Evolutionary conservation across 2,113 vertebrate genomes (phyloP).

Genomic region (Zosterops hypoxanthus): DNA sequence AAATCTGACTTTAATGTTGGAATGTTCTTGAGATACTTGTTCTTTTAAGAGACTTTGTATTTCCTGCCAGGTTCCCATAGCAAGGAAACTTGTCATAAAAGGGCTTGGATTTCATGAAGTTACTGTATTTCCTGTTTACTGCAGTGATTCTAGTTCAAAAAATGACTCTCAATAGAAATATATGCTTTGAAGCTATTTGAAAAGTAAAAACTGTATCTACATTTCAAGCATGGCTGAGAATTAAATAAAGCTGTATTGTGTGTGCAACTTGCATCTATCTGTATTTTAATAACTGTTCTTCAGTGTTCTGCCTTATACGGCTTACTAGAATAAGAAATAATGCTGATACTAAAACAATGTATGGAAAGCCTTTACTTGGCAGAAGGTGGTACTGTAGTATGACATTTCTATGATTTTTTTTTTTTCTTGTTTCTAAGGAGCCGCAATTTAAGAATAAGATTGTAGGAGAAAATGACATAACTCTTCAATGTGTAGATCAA

Average conservation of each 20-base stretch:
- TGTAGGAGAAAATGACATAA: slow-evolving; percentile 88
- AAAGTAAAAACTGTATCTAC: background rate
- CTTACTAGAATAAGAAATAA: background rate
- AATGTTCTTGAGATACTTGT: background rate
- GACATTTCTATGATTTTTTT: background rate
- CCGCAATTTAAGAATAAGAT: slow-evolving; percentile 86
- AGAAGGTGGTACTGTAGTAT: background rate
- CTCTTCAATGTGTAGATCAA: slow-evolving; percentile 87
- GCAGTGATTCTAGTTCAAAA: background rate
- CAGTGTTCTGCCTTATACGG: background rate
- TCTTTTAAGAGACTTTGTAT: background rate
- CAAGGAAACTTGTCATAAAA: slow-evolving; percentile 24
- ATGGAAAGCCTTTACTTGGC: background rate
- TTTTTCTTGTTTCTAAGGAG: slow-evolving; percentile 74
- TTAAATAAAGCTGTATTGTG: background rate
- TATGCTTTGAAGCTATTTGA: background rate
- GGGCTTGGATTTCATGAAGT: background rate
- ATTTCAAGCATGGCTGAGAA: background rate
- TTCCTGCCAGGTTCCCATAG: slow-evolving; percentile 35
- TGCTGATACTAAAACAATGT: background rate
- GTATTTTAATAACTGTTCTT: background rate
- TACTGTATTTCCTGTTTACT: slow-evolving; percentile 55
- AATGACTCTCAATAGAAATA: background rate
- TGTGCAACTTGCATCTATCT: background rate
- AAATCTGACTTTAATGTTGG: background rate